Conservation (phyloP, 1,140 invertebrate species). For the Scaptomyza pallida region DNA sequence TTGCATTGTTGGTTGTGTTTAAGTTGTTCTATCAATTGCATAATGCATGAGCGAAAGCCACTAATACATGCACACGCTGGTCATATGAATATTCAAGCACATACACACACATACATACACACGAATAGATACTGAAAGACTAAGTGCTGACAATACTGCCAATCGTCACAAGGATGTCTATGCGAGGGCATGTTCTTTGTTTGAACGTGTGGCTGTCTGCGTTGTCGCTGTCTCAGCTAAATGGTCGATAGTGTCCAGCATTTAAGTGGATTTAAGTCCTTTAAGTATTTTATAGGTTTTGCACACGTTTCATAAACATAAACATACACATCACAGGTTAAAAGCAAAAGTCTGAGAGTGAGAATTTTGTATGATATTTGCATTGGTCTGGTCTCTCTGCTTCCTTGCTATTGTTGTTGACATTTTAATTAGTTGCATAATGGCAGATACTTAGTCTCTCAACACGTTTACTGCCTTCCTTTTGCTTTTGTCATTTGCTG, state of each 20-base stretch:
- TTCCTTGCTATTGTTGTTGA: conserved; percentile 59
- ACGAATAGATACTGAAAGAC: conserved; percentile 21
- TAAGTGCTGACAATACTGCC: conserved; percentile 68
- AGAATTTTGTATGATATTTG: conserved; percentile 26
- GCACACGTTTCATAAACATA: not conserved
- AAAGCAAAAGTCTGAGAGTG: not conserved
- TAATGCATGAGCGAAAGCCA: conserved; percentile 64
- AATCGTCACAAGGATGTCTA: conserved; percentile 44
- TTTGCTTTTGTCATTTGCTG: conserved; percentile 12
- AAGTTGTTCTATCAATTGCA: conserved; percentile 54
- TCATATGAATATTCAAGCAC: conserved; percentile 68
- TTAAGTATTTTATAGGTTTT: conserved; percentile 21
- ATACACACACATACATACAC: conserved; percentile 16
- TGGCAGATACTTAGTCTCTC: conserved; percentile 55
- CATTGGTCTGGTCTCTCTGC: conserved; percentile 2
- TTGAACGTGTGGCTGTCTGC: not conserved
- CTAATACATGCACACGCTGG: conserved; percentile 25
- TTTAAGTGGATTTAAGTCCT: conserved; percentile 39
- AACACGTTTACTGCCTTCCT: conserved; percentile 48
- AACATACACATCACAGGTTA: not conserved
- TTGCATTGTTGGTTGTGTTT: conserved; percentile 29
- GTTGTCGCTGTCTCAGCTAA: conserved; percentile 2
- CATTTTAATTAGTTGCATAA: conserved; percentile 75
- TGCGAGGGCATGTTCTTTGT: not conserved
- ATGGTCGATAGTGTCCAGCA: conserved; percentile 19